Evolutionary conservation across 2,797 vertebrate genomes (phyloP).

Genomic region (Acanthopagrus latus): DNA sequence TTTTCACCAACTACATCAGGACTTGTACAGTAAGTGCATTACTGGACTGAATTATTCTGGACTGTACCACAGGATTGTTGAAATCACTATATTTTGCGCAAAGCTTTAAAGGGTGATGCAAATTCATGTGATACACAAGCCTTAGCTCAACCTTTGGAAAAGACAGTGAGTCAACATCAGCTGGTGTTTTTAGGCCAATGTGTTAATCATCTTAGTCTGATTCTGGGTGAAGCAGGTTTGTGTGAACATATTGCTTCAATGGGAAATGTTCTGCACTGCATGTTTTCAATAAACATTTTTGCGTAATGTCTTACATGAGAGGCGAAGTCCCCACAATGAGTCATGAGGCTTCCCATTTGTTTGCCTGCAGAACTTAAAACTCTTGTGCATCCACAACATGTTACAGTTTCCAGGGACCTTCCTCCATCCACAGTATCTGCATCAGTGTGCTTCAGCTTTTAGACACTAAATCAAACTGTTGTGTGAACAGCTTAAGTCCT

Average conservation of each 20-base stretch:
- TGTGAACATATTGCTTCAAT: constrained; percentile 5
- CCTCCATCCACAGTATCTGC: background rate
- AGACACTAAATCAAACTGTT: background rate
- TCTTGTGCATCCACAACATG: constrained; percentile 15
- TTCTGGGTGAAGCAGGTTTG: background rate
- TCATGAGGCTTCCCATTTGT: constrained; percentile 68
- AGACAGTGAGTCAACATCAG: background rate
- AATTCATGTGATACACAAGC: background rate
- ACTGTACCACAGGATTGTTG: background rate
- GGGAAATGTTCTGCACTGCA: constrained; percentile 19
- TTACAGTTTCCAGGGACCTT: constrained; percentile 5
- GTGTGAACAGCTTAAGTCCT: background rate
- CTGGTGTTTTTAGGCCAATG: background rate
- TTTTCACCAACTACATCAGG: constrained; percentile 16
- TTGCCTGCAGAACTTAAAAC: constrained; percentile 49
- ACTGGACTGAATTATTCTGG: background rate
- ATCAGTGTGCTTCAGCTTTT: background rate
- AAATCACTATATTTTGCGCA: background rate
- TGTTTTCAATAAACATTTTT: constrained; percentile 52
- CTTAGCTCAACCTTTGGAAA: constrained; percentile 1
- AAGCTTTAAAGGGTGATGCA: background rate
- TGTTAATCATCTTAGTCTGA: background rate
- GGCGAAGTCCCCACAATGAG: constrained; percentile 57
- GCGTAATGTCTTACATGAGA: constrained; percentile 27
- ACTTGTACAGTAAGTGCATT: background rate